These are phyloP conservation scores for Zosterops lateralis DNA, from an alignment of 2,113 vertebrate species.

Conservation along the genomic window DNA sequence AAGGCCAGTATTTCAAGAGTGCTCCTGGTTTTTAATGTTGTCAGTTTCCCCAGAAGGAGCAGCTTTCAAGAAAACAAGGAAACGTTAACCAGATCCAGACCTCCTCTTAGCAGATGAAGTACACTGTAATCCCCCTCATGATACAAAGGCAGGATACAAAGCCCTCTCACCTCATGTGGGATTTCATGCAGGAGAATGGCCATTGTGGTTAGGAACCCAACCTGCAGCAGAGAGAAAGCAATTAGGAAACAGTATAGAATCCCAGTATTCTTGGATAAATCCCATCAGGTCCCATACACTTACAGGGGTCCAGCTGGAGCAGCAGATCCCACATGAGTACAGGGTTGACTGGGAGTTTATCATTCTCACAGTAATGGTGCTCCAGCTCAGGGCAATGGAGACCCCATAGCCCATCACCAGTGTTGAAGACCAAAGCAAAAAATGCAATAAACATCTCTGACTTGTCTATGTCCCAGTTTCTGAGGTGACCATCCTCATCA, in stretches of 20 bases:
- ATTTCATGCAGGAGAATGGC: slow-evolving; percentile 98
- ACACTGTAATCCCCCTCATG: background rate
- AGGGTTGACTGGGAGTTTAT: background rate
- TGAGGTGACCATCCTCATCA: background rate
- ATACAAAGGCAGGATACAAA: background rate
- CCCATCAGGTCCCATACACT: background rate
- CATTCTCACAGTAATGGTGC: background rate
- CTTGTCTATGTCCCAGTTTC: background rate
- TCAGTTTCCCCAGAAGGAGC: background rate
- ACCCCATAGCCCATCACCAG: background rate
- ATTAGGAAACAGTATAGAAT: background rate
- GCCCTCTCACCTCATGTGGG: slow-evolving; percentile 89
- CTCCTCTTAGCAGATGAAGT: background rate
- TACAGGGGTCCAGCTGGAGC: background rate
- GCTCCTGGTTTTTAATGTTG: background rate
- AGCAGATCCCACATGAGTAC: background rate
- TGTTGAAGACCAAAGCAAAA: background rate
- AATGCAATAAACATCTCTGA: background rate
- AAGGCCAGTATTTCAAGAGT: background rate
- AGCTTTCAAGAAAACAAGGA: background rate
- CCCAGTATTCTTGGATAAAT: background rate
- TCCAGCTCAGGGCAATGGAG: background rate
- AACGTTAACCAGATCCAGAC: background rate
- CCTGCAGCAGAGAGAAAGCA: slow-evolving; percentile 71
- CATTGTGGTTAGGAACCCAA: slow-evolving; percentile 91